phyloP scores from a whole-genome alignment of 1,140 invertebrate genomes.

The Phthorimaea operculella region DNA sequence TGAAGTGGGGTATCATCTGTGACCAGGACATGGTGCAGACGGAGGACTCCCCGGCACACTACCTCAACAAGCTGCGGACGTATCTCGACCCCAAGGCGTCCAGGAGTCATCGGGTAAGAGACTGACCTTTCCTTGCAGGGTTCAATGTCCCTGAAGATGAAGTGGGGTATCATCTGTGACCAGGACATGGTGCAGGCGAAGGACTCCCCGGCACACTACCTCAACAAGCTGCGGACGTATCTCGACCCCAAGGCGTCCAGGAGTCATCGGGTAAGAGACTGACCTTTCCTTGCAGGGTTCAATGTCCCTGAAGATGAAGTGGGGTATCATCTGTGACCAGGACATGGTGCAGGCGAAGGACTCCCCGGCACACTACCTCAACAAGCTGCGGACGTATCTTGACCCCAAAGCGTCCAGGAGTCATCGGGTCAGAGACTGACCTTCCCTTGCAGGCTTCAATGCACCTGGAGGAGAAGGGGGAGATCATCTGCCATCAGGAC shows the following conservation, averaged over 20 bases:
- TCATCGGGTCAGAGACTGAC: conserved; percentile 80
- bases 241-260: conserved; percentile 95
- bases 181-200: conserved; percentile 98
- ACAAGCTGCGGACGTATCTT: conserved; percentile 92
- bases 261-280: conserved; percentile 85
- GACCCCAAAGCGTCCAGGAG: conserved; percentile 96
- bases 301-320: conserved; percentile 90
- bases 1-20: conserved; percentile 99
- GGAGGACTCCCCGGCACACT: conserved; percentile 95
- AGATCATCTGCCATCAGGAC: conserved; percentile 99
- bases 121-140: too few relatives aligned
- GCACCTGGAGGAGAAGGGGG: conserved; percentile 93
- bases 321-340: conserved; percentile 99
- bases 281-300: too few relatives aligned
- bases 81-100: conserved; percentile 97
- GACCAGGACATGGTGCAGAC: conserved; percentile 99
- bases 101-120: conserved; percentile 88
- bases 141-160: conserved; percentile 82
- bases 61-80: conserved; percentile 91
- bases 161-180: conserved; percentile 99
- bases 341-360: conserved; percentile 98
- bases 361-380: conserved; percentile 94
- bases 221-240: conserved; percentile 93
- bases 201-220: conserved; percentile 94
- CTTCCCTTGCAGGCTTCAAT: too few relatives aligned